phyloP scores from a whole-genome alignment of 1,140 invertebrate species.

The Cydia amplana region DNA sequence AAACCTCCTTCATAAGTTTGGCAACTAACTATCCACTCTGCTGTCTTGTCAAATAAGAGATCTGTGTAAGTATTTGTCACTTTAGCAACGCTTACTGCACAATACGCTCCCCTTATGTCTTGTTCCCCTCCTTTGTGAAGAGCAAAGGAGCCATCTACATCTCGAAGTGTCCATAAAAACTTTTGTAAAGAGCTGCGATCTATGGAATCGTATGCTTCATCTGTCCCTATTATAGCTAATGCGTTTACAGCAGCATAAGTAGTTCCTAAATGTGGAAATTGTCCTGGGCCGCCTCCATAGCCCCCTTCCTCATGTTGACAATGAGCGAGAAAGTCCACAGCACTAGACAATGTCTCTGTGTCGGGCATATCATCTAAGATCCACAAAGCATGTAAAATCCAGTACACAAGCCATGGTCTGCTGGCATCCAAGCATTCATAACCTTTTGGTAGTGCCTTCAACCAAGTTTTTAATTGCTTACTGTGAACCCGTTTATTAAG shows the following conservation, averaged over 20 bases:
- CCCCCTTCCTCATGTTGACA: constrained; percentile 92
- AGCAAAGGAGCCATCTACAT: constrained; percentile 93
- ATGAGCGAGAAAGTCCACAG: constrained; percentile 85
- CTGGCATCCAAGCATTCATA: constrained; percentile 95
- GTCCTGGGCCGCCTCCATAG: constrained; percentile 96
- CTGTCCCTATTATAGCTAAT: constrained; percentile 92
- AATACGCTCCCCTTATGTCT: constrained; percentile 97
- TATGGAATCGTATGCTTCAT: constrained; percentile 92
- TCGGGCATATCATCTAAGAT: constrained; percentile 88
- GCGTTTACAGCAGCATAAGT: constrained; percentile 98
- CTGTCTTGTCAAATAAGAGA: constrained; percentile 90
- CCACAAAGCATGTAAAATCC: constrained; percentile 95
- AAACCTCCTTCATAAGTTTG: constrained; percentile 99
- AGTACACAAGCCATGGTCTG: constrained; percentile 96
- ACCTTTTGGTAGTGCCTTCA: constrained; percentile 83
- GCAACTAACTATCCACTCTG: constrained; percentile 95
- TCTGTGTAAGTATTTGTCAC: constrained; percentile 88
- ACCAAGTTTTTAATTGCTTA: constrained; percentile 84
- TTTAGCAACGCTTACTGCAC: constrained; percentile 93
- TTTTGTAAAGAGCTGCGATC: constrained; percentile 88
- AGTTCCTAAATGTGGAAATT: constrained; percentile 95
- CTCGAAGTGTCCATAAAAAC: constrained; percentile 89
- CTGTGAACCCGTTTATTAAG: constrained; percentile 84
- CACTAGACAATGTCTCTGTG: constrained; percentile 82
- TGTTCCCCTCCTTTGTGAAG: constrained; percentile 97